These are phyloP conservation scores for Helarctos malayanus DNA, from an alignment of 2,797 vertebrate species.

Conservation along the genomic window DNA sequence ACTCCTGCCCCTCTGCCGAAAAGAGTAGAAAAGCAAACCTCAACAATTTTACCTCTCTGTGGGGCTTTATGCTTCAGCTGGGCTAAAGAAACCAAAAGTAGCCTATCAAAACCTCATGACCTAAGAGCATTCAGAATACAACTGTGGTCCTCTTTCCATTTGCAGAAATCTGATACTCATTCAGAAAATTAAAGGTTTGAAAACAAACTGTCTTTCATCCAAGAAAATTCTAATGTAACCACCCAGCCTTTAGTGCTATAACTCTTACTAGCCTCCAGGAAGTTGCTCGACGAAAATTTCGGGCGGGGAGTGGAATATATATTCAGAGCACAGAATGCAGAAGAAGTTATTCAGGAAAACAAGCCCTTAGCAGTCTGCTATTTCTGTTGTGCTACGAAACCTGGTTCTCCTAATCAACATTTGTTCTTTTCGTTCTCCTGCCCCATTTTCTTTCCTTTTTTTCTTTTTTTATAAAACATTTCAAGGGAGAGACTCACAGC, in stretches of 20 bases:
- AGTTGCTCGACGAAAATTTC: background rate
- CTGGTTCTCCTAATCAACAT: background rate
- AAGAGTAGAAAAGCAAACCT: background rate
- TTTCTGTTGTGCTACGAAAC: background rate
- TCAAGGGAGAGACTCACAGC: background rate
- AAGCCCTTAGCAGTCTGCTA: background rate
- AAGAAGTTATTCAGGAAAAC: background rate
- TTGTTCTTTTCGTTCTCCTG: background rate
- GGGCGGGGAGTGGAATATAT: background rate
- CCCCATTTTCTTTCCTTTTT: background rate
- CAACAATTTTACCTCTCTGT: background rate
- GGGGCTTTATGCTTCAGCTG: background rate
- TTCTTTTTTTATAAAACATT: slow-evolving; percentile 6
- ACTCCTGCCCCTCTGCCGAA: background rate
- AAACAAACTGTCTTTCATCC: background rate
- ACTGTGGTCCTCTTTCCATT: background rate
- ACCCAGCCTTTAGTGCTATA: background rate
- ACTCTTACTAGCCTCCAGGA: background rate
- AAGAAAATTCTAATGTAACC: background rate
- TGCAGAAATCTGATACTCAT: background rate
- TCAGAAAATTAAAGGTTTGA: slow-evolving; percentile 2
- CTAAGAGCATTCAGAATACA: background rate
- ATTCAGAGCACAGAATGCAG: background rate
- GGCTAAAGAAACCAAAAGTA: background rate
- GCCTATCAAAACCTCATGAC: background rate